A percentile compares a stretch with the other conserved stretches of the same genome.
phyloP scores from a whole-genome alignment of 2,888 invertebrate species.

The Eudemis profundana region DNA sequence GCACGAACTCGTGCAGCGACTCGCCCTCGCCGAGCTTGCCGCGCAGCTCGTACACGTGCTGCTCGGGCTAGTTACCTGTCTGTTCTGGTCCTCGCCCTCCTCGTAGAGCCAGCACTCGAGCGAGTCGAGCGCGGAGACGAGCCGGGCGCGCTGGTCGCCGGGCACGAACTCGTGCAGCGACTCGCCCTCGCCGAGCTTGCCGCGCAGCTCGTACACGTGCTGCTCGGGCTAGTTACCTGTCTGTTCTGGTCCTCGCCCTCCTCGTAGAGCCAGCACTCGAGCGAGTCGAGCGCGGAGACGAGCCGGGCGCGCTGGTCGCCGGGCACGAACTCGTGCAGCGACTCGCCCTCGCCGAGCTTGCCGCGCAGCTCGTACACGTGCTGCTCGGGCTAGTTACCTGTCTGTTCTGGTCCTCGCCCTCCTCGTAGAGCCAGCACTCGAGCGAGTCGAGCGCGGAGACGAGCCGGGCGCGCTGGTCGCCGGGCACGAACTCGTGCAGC shows the following conservation, averaged over 20 bases:
- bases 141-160: conserved; percentile 5
- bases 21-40: conserved; percentile 3
- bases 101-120: conserved; percentile 7
- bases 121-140: conserved; percentile 6
- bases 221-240: not conserved
- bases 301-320: conserved; percentile 1
- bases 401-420: conserved; percentile 96
- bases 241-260: conserved; percentile 5
- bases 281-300: conserved; percentile 6
- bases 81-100: conserved; percentile 7
- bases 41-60: too few relatives aligned
- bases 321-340: conserved; percentile 3
- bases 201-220: too few relatives aligned
- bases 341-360: conserved; percentile 6
- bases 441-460: conserved; percentile 91
- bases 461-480: conserved; percentile 87
- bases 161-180: conserved; percentile 6
- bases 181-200: not conserved
- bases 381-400: conserved; percentile 70
- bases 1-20: conserved; percentile 6
- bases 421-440: conserved; percentile 98
- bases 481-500: conserved; percentile 90
- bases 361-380: not conserved
- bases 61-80: not conserved
- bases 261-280: conserved; percentile 7